Base-by-base conservation (phyloP, 2,113 vertebrate species). In the Eptatretus burgeri region DNA sequence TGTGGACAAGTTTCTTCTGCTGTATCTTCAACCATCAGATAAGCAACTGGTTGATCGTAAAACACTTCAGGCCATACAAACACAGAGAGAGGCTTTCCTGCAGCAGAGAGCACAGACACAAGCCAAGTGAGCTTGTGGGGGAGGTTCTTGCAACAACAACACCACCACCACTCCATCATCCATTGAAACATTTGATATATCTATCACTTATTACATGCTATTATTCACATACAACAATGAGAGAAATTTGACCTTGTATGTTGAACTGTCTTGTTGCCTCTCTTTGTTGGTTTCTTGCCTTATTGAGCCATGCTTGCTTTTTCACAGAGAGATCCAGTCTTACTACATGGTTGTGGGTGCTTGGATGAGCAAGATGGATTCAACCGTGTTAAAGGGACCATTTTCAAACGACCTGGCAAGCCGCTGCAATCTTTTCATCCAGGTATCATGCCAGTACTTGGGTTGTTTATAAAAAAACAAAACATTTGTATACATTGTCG, bases 361-460 rank as follows among this genome's bases (percentile, higher is more conserved):
- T 0, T 98, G 91, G 91, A 93, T 98, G 86, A 93, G 89, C 81
- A 98, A 94, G 76, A 88, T 98, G 84, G 91, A 98, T 71, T 84
- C 89, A 19, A 77, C 95, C 66, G 74, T 91, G 68, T 85, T 82
- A 63, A 94, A 83, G 69, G 51, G 81, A 84, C 16, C 94, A 80
- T 68, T 77, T 91, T 74, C 76, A 80, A 87, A 95, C 65, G 85
- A 93, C 68, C 79, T 93, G 66, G 85, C 80, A 67, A 87, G 77
- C 72, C 80, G 84, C 70, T 94, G 89, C 72, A 93, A 79, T 56
- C 73, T 93, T 69, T 98, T 98, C 77, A 81, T 98, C 69, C 91
- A 98, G 85, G 91, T 95, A 74, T 66, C 13, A 3, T 41, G 27
- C 27, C 27, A 41, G 27, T 41, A 41, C 27, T 41, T 41, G 27